Evolutionary conservation across 2,113 vertebrate genomes (phyloP).

Genomic region (Dipodomys ordii): DNA sequence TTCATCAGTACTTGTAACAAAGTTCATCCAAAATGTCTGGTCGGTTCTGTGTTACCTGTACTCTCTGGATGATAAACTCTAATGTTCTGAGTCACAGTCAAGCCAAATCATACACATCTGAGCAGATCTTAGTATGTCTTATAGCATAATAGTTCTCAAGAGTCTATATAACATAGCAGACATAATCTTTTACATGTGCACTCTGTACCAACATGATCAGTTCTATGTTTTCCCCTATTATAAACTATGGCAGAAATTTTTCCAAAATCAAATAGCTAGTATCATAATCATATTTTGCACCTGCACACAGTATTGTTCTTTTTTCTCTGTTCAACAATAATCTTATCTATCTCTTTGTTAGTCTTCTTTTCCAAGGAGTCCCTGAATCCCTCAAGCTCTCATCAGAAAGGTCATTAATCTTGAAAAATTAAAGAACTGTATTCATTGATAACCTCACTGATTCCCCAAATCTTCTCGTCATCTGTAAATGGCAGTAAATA

Average conservation of each 20-base stretch:
- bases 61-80: background rate
- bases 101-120: background rate
- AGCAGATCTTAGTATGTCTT: background rate
- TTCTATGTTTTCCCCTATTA: constrained; percentile 5
- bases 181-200: background rate
- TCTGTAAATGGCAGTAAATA: background rate
- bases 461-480: constrained; percentile 20
- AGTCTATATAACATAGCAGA: background rate
- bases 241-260: constrained; percentile 24
- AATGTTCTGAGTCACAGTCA: background rate
- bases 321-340: background rate
- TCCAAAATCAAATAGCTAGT: background rate
- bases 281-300: constrained; percentile 6
- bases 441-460: constrained; percentile 1
- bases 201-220: background rate
- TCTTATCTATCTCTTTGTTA: too few relatives aligned
- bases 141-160: background rate
- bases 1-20: background rate
- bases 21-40: background rate
- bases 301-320: background rate
- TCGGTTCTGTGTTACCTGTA: background rate
- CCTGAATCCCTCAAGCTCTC: background rate
- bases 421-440: constrained; percentile 4
- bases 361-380: background rate
- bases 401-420: constrained; percentile 17